A percentile compares a stretch with the other conserved stretches of the same genome.
phyloP scores from a whole-genome alignment of 2,113 vertebrate genomes.

The Nestor notabilis region DNA sequence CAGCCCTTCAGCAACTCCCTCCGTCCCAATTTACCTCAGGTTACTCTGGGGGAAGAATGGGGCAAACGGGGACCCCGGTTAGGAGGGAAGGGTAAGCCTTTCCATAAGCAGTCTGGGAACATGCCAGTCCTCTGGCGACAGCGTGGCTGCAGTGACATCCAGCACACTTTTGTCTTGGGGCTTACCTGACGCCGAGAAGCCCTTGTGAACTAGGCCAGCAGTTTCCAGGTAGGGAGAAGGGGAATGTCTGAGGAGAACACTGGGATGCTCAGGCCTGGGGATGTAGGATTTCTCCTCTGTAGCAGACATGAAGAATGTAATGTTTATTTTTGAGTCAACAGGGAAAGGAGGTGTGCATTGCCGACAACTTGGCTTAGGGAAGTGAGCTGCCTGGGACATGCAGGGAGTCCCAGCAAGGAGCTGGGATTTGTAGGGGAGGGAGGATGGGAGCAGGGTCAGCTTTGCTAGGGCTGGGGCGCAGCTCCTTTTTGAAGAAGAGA shows the following conservation, averaged over 20 bases:
- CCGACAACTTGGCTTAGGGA: background rate
- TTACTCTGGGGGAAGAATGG: background rate
- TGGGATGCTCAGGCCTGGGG: background rate
- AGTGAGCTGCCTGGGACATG: background rate
- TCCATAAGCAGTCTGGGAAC: accelerated
- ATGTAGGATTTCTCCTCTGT: background rate
- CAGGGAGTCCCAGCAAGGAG: background rate
- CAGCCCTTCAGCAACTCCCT: background rate
- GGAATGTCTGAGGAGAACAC: background rate
- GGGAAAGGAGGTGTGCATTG: background rate
- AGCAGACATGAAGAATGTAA: background rate
- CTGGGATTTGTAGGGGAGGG: background rate
- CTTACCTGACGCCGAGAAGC: accelerated
- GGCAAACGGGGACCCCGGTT: accelerated
- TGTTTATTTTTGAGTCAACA: background rate
- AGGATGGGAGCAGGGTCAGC: background rate
- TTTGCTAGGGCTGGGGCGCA: background rate
- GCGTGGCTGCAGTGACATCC: background rate
- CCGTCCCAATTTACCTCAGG: accelerated
- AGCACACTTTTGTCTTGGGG: background rate
- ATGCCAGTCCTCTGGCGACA: background rate
- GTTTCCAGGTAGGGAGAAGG: background rate
- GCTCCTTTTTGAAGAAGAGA: background rate
- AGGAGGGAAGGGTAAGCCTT: accelerated
- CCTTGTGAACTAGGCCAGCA: accelerated